Base-by-base conservation (phyloP, 2,113 vertebrate species). In the Takifugu flavidus region DNA sequence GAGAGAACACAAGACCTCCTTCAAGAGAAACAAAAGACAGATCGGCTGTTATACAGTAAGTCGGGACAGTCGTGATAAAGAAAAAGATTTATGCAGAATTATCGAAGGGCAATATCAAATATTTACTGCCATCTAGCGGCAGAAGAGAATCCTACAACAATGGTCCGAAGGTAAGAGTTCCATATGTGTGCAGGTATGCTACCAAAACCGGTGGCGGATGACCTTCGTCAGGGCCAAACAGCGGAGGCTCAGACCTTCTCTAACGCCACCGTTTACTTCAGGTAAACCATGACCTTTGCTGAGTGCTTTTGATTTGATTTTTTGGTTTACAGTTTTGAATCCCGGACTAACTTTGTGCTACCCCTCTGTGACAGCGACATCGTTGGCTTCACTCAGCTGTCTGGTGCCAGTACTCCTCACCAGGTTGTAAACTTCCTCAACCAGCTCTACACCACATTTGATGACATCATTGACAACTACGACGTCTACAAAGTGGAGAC, bases 401-500 rank as follows among this genome's bases (percentile, higher is more conserved):
- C 89, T 4, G 86, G 90, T 8, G 77, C 88, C 64, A 93, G 92
- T 80, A 92, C 90, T 0, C 91, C 90, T 1, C 73, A 91, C 68
- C 86, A 92, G 76, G 90, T 91, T 0, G 91, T 92, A 25, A 59
- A 91, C 69, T 92, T 93, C 56, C 90, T 92, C 10, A 92, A 93
- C 78, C 86, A 92, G 69, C 87, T 93, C 26, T 92, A 92, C 83
- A 91, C 91, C 53, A 88, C 82, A n/a, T 92, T 93, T 26, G 91
- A 92, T 59, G 89, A 91, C 72, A 92, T 92, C 25, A 92, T 91
- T 65, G 91, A 91, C 78, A 92, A 87, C 75, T 90, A 92, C 3
- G 91, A 92, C 1, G 89, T 92, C 49, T 92, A 92, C 80, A 93
- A 92, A 81, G 91, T 93, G 64, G 91, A 91, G 67, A 93, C 91